Base-by-base conservation (phyloP, 2,113 vertebrate genomes). In the Cinclus mexicanus region DNA sequence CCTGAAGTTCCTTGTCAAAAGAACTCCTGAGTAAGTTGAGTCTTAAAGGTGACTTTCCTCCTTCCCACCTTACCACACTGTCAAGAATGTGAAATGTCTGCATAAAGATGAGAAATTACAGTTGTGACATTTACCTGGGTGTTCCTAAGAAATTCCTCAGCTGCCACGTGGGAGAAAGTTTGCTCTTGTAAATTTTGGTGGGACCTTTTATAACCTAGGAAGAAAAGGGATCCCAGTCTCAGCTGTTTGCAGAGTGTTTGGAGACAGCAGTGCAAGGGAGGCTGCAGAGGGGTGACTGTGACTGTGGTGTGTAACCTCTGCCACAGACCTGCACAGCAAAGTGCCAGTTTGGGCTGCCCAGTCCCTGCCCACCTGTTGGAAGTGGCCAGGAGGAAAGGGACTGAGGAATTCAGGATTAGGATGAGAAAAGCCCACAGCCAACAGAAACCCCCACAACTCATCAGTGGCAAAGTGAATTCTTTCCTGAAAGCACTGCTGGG, bases 11-110 rank as follows among this genome's bases (percentile, higher is more conserved):
- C 42, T 74, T 26, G 22, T 7, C 46, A 57, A 46, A 75, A 57
- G 42, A 69, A 29, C 13, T 14, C 26, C 10, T 5, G 4, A 21
- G 8, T 23, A 56, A 42, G 13, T 24, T 0, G 0, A 83, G 41
- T 23, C 35, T 61, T 29, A 68, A 33, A 61, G 56, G 14, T 21
- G 63, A 78, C 44, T 78, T 39, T 28, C n/a, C 63, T 37, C 28
- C 20, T 6, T 60, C 10, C 14, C 12, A 29, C 29, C 17, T 85
- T 67, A 28, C 24, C 26, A 50, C 57, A 19, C 31, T n/a, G 22
- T 21, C 52, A 41, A 31, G 31, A 74, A 75, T 3, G n/a, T 75
- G 39, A 49, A 91, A 25, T 12, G 20, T 18, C 71, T 71, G 10
- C n/a, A 35, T 2, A 4, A 70, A 64, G 7, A 14, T 25, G 19